phyloP scores from a whole-genome alignment of 1,140 invertebrate genomes.

The Druon quercuslanigerum region DNA sequence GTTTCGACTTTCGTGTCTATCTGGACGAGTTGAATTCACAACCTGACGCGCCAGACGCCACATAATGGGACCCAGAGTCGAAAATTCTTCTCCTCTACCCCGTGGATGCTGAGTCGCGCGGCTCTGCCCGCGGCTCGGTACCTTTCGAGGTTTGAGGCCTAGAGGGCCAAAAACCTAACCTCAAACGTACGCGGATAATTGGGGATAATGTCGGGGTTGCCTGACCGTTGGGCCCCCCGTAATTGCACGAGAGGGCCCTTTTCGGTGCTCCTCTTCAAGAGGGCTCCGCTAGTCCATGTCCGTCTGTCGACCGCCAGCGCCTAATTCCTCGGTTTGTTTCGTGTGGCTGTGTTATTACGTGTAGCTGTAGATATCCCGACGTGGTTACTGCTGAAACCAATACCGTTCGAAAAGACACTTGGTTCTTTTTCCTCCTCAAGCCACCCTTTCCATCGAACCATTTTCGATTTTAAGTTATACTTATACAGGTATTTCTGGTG shows the following conservation, averaged over 20 bases:
- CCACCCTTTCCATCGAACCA: not conserved
- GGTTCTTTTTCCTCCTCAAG: not conserved
- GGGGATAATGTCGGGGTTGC: slow-evolving; percentile 71
- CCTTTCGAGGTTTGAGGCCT: slow-evolving; percentile 54
- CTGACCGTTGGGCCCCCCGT: slow-evolving; percentile 55
- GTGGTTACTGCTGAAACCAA: slow-evolving; percentile 10
- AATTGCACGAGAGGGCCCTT: slow-evolving; percentile 68
- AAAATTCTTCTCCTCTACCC: slow-evolving; percentile 33
- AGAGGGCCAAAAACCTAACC: slow-evolving; percentile 66
- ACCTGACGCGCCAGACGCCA: slow-evolving; percentile 59
- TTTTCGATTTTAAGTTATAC: no score
- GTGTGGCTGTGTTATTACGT: slow-evolving; percentile 20
- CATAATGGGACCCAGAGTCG: slow-evolving; percentile 56
- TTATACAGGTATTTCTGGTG: no score
- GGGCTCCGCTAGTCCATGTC: slow-evolving; percentile 37
- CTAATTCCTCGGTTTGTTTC: slow-evolving; percentile 52
- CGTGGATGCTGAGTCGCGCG: slow-evolving; percentile 32
- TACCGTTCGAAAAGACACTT: not conserved
- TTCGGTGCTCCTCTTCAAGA: slow-evolving; percentile 54
- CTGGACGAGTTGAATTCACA: slow-evolving; percentile 19
- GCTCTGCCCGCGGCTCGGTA: slow-evolving; percentile 45
- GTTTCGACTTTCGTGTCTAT: not conserved
- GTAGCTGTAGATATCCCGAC: not conserved
- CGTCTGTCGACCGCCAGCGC: slow-evolving; percentile 59
- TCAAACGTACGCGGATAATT: slow-evolving; percentile 72